Conservation (phyloP, 2,113 vertebrate species). For the Egretta garzetta region DNA sequence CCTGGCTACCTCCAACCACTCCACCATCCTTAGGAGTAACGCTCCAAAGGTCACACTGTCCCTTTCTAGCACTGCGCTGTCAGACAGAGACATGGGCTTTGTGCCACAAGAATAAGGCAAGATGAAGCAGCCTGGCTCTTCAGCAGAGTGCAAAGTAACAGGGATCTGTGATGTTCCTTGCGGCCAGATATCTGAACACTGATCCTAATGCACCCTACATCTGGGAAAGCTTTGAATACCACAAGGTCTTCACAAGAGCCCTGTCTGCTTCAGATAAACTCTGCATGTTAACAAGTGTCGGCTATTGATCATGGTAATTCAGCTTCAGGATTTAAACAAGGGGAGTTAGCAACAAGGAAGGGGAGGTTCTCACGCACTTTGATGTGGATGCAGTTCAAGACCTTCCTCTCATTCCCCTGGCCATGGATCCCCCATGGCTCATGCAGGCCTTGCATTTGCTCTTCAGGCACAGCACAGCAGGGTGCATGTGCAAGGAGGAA, state of each 20-base stretch:
- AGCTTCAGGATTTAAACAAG: slow-evolving; percentile 29
- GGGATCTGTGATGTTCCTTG: not conserved
- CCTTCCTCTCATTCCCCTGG: not conserved
- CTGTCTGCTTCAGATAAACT: slow-evolving; percentile 38
- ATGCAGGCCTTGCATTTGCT: not conserved
- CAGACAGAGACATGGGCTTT: not conserved
- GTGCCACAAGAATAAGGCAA: not conserved
- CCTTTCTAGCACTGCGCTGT: not conserved
- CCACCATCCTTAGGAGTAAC: not conserved
- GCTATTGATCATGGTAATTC: slow-evolving; percentile 41
- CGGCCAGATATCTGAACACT: not conserved
- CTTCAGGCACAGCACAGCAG: not conserved
- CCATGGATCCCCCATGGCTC: not conserved
- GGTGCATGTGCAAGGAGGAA: not conserved
- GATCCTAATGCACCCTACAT: not conserved
- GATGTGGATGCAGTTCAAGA: not conserved
- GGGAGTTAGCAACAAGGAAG: not conserved
- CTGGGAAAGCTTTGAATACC: slow-evolving; percentile 17
- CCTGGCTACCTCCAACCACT: not conserved
- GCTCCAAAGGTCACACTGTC: slow-evolving; percentile 16
- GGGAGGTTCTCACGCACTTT: not conserved
- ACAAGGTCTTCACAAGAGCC: not conserved
- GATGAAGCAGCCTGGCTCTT: not conserved
- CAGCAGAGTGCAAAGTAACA: not conserved
- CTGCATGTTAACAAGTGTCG: slow-evolving; percentile 40